phyloP scores from a whole-genome alignment of 2,797 vertebrate species.

The Argentina silus region DNA sequence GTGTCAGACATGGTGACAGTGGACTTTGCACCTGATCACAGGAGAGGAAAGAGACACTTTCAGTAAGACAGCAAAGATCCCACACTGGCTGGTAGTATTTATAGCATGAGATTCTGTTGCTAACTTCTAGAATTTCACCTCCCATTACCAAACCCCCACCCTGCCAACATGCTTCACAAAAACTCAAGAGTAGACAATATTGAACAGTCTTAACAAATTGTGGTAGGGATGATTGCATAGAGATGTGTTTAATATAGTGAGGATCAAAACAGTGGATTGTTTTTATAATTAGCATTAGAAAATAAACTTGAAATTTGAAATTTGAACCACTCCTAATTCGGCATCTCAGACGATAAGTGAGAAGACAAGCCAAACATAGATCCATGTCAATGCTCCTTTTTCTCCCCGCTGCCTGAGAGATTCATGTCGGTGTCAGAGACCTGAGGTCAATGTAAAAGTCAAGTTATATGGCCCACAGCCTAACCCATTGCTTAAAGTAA shows the following conservation, averaged over 20 bases:
- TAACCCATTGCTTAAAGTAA: conserved; percentile 1
- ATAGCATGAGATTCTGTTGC: conserved; percentile 67
- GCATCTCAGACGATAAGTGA: conserved; percentile 65
- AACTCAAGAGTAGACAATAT: background rate
- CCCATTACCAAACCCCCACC: conserved; percentile 21
- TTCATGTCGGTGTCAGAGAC: conserved; percentile 34
- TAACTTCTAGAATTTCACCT: conserved; percentile 57
- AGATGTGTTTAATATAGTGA: too few species aligned
- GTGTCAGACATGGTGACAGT: conserved; percentile 90
- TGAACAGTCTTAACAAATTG: background rate
- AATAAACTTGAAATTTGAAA: conserved; percentile 60
- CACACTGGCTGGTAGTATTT: conserved; percentile 55
- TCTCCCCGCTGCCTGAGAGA: conserved; percentile 21
- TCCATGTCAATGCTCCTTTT: conserved; percentile 53
- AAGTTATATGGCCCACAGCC: conserved; percentile 23
- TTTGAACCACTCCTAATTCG: conserved; percentile 48
- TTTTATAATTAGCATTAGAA: conserved; percentile 48
- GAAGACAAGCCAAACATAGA: conserved; percentile 62
- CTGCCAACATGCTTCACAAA: background rate
- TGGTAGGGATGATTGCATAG: background rate
- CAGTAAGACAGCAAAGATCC: conserved; percentile 29
- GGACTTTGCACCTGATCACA: conserved; percentile 78
- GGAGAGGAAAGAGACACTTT: conserved; percentile 44
- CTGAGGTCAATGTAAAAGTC: conserved; percentile 33
- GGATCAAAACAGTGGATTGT: too few species aligned